A percentile compares a stretch with the other conserved stretches of the same genome.
These are phyloP conservation scores for Penaeus indicus DNA, from an alignment of 1,140 invertebrate genomes.

Conservation along the genomic window DNA sequence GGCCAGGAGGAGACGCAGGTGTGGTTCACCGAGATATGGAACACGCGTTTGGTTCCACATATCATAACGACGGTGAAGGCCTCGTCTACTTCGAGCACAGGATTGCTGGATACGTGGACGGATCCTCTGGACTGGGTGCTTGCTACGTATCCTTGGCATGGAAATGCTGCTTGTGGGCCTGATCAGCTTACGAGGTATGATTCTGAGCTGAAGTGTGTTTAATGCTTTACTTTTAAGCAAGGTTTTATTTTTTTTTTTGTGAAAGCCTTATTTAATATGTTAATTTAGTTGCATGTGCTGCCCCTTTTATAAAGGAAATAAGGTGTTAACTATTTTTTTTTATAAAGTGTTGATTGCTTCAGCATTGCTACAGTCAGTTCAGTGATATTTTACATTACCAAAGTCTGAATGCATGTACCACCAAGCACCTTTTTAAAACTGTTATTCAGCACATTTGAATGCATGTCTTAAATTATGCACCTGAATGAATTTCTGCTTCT, in stretches of 20 bases:
- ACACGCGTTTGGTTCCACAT: slow-evolving; percentile 37
- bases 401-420: no score
- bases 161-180: slow-evolving; percentile 50
- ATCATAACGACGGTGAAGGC: slow-evolving; percentile 12
- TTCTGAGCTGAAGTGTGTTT: background rate
- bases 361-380: no score
- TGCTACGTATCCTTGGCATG: slow-evolving; percentile 56
- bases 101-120: slow-evolving; percentile 50
- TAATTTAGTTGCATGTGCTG: no score
- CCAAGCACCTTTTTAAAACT: no score
- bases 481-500: no score
- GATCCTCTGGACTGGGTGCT: slow-evolving; percentile 56
- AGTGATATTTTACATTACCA: no score
- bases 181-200: slow-evolving; percentile 50
- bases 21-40: slow-evolving; percentile 56
- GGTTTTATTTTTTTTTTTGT: background rate
- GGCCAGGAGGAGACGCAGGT: slow-evolving; percentile 56
- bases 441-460: no score
- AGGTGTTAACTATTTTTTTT: no score
- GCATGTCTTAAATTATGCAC: no score
- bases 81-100: slow-evolving; percentile 23
- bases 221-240: background rate
- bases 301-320: no score
- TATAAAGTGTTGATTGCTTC: no score
- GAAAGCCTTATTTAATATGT: background rate